phyloP scores from a whole-genome alignment of 2,888 invertebrate genomes.

The Globia sparganii region DNA sequence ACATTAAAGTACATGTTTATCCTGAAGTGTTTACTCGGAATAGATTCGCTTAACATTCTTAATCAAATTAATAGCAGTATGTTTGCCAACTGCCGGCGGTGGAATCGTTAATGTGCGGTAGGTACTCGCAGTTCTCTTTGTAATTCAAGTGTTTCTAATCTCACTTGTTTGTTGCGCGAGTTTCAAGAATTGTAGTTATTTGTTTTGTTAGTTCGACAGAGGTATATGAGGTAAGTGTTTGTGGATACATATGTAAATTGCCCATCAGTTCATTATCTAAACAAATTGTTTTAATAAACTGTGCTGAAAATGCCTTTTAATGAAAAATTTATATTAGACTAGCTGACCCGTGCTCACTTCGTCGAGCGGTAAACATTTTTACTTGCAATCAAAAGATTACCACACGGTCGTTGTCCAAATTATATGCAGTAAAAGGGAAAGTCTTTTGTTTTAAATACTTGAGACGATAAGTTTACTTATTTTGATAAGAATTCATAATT shows the following conservation, averaged over 20 bases:
- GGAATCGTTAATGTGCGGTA: slow-evolving; percentile 57
- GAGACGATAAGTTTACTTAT: no score
- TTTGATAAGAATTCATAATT: no score
- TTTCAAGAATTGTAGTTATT: slow-evolving; percentile 22
- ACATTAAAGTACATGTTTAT: slow-evolving; percentile 22
- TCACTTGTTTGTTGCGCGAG: slow-evolving; percentile 39
- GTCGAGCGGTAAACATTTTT: no score
- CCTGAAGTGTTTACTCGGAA: slow-evolving; percentile 35
- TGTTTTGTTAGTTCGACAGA: slow-evolving; percentile 12
- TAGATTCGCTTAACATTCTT: slow-evolving; percentile 60
- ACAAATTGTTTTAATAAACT: no score
- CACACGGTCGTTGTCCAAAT: no score
- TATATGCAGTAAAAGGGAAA: no score
- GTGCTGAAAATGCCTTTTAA: neutral
- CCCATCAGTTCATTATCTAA: neutral
- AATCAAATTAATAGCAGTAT: slow-evolving; percentile 57
- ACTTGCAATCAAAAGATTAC: no score
- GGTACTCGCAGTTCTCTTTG: slow-evolving; percentile 39
- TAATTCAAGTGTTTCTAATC: slow-evolving; percentile 54
- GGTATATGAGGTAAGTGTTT: neutral
- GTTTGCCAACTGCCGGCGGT: slow-evolving; percentile 35
- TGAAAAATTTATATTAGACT: neutral
- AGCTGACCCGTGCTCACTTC: no score
- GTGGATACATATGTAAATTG: neutral
- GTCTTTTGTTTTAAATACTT: no score